Evolutionary conservation across 2,888 invertebrate species (phyloP).

Genomic region (Caenorhabditis sp.): DNA sequence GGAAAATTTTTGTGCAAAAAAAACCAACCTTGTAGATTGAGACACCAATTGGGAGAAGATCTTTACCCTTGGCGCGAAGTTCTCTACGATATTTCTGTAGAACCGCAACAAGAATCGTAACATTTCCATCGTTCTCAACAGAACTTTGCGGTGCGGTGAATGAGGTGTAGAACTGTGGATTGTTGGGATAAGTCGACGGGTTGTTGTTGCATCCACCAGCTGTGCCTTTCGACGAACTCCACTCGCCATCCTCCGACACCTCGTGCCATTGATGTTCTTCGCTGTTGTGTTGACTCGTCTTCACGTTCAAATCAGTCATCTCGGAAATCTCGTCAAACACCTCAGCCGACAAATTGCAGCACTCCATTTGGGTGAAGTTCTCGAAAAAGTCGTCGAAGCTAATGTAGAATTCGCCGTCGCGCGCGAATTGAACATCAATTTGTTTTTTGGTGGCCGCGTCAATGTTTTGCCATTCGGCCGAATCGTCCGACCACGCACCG

Average conservation of each 20-base stretch:
- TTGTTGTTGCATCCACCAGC: conserved; percentile 93
- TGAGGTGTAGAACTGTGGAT: conserved; percentile 88
- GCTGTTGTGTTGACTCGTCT: conserved; percentile 75
- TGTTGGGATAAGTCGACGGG: conserved; percentile 86
- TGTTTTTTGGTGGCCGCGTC: conserved; percentile 84
- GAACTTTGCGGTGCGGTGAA: conserved; percentile 83
- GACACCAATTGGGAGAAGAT: conserved; percentile 93
- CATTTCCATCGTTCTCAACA: conserved; percentile 77
- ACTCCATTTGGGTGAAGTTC: conserved; percentile 85
- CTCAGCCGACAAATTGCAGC: conserved; percentile 93
- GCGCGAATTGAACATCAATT: conserved; percentile 85
- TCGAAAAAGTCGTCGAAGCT: conserved; percentile 84
- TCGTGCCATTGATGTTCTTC: conserved; percentile 80
- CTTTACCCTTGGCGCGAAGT: conserved; percentile 85
- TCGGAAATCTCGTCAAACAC: conserved; percentile 77
- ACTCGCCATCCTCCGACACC: conserved; percentile 88
- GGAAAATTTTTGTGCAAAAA: not conserved
- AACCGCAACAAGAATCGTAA: conserved; percentile 84
- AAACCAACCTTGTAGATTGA: conserved; percentile 80
- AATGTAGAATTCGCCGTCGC: conserved; percentile 98
- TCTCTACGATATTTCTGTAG: conserved; percentile 84
- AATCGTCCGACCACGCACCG: conserved; percentile 88
- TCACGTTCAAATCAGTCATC: conserved; percentile 61
- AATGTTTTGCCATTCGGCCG: conserved; percentile 81
- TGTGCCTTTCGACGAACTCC: conserved; percentile 84